These are phyloP conservation scores for crab-eating macaque (Macaca fascicularis) DNA, from an alignment of 2,113 vertebrate genomes.

Conservation along the genomic window DNA sequence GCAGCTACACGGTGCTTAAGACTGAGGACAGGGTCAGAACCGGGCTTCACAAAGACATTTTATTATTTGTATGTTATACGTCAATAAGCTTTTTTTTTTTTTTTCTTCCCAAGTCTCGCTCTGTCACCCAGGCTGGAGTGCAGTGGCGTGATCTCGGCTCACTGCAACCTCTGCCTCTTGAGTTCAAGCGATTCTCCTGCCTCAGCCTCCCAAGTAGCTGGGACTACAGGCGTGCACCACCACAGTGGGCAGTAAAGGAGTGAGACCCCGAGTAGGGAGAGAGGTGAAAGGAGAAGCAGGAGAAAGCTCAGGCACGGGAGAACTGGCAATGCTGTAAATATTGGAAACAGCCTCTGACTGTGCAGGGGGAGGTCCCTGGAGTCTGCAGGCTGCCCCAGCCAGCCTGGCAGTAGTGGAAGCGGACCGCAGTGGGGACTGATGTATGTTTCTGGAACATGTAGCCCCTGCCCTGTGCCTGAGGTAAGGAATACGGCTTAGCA, in stretches of 20 bases:
- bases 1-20: neutral
- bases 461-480: neutral
- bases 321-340: neutral
- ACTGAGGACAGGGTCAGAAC: neutral
- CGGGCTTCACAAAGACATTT: neutral
- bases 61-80: neutral
- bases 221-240: too few species aligned
- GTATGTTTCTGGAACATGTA: accelerated
- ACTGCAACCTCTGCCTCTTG: too few species aligned
- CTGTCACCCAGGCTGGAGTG: too few species aligned
- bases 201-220: too few species aligned
- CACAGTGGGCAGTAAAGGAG: neutral
- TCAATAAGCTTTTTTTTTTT: neutral
- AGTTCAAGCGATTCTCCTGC: too few species aligned
- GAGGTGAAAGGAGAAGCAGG: neutral
- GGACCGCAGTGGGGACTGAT: neutral
- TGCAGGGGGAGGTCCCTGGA: neutral
- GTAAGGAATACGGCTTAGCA: neutral
- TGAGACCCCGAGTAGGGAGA: neutral
- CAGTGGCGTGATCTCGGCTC: too few species aligned
- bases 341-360: neutral
- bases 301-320: neutral
- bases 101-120: too few species aligned
- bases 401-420: neutral
- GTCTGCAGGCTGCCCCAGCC: neutral